Conservation (phyloP, 1,140 invertebrate genomes). For the Octopus sinensis region DNA sequence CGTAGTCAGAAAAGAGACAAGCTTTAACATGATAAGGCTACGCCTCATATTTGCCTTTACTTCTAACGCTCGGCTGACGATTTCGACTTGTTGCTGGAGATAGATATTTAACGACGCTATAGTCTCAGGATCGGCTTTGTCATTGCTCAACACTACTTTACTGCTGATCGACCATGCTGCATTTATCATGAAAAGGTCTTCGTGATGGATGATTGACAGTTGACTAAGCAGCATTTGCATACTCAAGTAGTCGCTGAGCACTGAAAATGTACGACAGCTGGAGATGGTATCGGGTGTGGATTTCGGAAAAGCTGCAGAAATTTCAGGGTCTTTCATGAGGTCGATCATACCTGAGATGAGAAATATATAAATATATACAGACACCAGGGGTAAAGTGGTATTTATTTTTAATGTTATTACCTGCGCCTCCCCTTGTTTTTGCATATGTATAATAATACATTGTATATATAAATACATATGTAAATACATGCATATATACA, state of each 20-base stretch:
- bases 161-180: slow-evolving; percentile 47
- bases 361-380: neutral
- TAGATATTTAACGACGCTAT: slow-evolving; percentile 53
- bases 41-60: slow-evolving; percentile 46
- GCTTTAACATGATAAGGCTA: slow-evolving; percentile 49
- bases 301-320: slow-evolving; percentile 41
- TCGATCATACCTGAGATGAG: slow-evolving; percentile 49
- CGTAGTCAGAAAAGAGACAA: slow-evolving; percentile 53
- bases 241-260: slow-evolving; percentile 47
- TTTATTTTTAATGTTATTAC: too few relatives aligned
- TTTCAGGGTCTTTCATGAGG: slow-evolving; percentile 53
- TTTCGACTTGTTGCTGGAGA: slow-evolving; percentile 51
- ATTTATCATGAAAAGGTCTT: slow-evolving; percentile 53
- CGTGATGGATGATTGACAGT: slow-evolving; percentile 37
- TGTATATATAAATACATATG: too few relatives aligned
- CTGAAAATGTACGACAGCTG: slow-evolving; percentile 48
- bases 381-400: neutral
- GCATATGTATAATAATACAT: neutral
- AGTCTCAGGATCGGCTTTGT: slow-evolving; percentile 47
- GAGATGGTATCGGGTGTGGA: slow-evolving; percentile 40
- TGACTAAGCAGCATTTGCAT: slow-evolving; percentile 52
- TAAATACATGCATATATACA: too few relatives aligned
- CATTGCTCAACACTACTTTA: slow-evolving; percentile 43
- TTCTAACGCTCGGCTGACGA: slow-evolving; percentile 42
- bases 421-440: neutral